A percentile compares a stretch with the other conserved stretches of the same genome.
phyloP scores from a whole-genome alignment of 2,797 vertebrate genomes.

The Takifugu ocellatus region DNA sequence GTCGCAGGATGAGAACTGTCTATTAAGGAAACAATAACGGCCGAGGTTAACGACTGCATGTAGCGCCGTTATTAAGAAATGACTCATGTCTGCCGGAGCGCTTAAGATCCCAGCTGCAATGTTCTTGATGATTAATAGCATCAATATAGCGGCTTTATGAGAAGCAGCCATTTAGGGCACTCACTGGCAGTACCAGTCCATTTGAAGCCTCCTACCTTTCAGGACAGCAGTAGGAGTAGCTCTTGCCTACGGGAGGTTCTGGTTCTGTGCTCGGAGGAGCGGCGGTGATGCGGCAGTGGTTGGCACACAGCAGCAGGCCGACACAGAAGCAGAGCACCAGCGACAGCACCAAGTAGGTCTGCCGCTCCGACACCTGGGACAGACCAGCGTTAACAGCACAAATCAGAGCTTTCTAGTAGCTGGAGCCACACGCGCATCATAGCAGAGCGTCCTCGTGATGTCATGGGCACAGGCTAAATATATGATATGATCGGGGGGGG shows the following conservation, averaged over 20 bases:
- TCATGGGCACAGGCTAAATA: not conserved
- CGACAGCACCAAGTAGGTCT: constrained; percentile 86
- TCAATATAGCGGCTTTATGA: constrained; percentile 33
- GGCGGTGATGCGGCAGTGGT: constrained; percentile 75
- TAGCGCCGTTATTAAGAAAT: constrained; percentile 11
- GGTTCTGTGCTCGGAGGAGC: constrained; percentile 64
- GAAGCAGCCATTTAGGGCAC: constrained; percentile 19
- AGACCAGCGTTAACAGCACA: not conserved
- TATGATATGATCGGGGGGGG: not conserved
- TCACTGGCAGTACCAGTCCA: constrained; percentile 12
- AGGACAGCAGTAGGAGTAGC: constrained; percentile 83
- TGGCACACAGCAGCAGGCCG: constrained; percentile 81
- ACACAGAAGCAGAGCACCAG: constrained; percentile 83
- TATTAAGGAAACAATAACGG: constrained; percentile 52
- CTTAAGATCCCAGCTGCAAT: constrained; percentile 15
- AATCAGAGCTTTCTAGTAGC: not conserved
- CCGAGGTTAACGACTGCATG: constrained; percentile 11
- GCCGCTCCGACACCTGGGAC: constrained; percentile 86
- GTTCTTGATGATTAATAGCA: constrained; percentile 25
- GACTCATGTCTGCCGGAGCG: constrained; percentile 11
- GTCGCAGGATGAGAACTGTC: constrained; percentile 83
- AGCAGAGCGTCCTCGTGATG: not conserved
- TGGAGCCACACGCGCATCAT: not conserved
- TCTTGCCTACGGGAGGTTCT: constrained; percentile 74
- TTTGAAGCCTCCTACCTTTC: constrained; percentile 79